Conservation (phyloP, 2,888 invertebrate genomes). For the Meteorus colon region DNA sequence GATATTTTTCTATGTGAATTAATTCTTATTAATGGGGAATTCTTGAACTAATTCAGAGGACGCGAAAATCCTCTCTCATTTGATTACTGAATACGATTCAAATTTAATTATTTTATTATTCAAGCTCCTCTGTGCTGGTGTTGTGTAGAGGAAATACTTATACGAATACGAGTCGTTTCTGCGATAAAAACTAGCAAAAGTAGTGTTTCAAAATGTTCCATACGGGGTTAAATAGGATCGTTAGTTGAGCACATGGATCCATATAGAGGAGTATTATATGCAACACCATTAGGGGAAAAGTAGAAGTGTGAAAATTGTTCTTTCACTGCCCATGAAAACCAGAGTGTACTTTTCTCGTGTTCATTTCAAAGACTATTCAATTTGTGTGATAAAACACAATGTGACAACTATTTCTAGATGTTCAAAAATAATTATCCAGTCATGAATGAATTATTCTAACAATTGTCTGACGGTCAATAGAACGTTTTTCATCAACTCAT, state of each 20-base stretch:
- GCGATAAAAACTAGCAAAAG: slow-evolving; percentile 34
- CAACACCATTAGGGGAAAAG: background rate
- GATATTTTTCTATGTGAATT: no score
- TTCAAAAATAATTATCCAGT: background rate
- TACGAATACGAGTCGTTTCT: slow-evolving; percentile 29
- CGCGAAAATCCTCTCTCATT: background rate
- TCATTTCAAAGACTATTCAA: background rate
- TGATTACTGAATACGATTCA: background rate
- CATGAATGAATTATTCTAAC: background rate
- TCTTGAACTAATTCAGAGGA: no score
- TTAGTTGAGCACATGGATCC: background rate
- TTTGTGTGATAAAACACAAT: background rate
- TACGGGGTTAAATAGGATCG: slow-evolving; percentile 16
- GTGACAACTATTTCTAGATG: background rate
- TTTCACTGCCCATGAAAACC: slow-evolving; percentile 2
- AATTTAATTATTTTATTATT: background rate
- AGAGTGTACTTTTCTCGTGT: background rate
- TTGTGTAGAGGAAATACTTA: background rate
- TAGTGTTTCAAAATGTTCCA: slow-evolving; percentile 36
- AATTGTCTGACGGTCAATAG: background rate
- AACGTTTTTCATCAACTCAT: background rate
- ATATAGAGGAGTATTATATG: background rate
- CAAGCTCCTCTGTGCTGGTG: slow-evolving; percentile 31
- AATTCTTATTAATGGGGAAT: no score
- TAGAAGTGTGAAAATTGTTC: background rate